Conservation (phyloP, 1,140 invertebrate species). For the Chelonus insularis region DNA sequence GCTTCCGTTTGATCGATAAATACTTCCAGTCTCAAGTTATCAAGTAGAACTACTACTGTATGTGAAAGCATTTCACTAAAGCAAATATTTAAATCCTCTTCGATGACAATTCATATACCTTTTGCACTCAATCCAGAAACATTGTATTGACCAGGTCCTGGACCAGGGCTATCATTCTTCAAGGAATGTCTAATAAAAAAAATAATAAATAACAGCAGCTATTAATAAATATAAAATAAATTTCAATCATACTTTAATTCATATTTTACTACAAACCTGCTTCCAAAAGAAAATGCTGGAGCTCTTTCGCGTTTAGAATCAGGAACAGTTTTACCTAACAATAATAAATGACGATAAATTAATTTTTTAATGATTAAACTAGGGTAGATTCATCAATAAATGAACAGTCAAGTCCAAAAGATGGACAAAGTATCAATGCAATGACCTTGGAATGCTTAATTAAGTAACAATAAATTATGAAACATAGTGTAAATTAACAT, state of each 20-base stretch:
- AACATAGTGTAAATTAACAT: too few species aligned
- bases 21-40: too few species aligned
- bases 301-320: constrained; percentile 76
- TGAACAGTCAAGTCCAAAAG: too few species aligned
- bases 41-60: too few species aligned
- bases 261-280: constrained; percentile 52
- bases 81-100: too few species aligned
- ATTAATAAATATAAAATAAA: constrained; percentile 5
- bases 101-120: constrained; percentile 60
- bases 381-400: not conserved
- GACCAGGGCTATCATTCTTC: constrained; percentile 67
- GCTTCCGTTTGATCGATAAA: too few species aligned
- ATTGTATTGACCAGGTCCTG: constrained; percentile 85
- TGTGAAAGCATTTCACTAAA: too few species aligned
- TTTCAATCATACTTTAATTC: not conserved
- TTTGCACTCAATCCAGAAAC: constrained; percentile 80
- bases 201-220: constrained; percentile 32
- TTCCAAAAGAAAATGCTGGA: constrained; percentile 79
- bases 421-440: too few species aligned
- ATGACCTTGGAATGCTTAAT: too few species aligned
- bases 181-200: constrained; percentile 54
- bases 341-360: too few species aligned
- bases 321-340: constrained; percentile 69
- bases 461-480: too few species aligned
- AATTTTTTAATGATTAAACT: too few species aligned